These are phyloP conservation scores for Caranx ignobilis DNA, from an alignment of 2,113 vertebrate species.

Conservation along the genomic window DNA sequence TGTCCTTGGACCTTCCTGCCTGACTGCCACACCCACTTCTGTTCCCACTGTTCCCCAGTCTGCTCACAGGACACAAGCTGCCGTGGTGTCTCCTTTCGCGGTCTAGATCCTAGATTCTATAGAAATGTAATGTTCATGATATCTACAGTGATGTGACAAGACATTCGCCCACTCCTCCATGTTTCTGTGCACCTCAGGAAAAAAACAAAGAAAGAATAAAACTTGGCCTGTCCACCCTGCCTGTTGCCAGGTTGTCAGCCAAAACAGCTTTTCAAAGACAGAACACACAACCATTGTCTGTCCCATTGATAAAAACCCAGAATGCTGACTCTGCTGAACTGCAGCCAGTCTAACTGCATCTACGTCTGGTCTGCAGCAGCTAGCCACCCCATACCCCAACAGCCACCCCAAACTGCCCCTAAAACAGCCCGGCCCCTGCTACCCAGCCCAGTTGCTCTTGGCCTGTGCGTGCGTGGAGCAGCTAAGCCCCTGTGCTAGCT, in stretches of 20 bases:
- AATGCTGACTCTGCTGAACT: constrained; percentile 75
- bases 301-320: constrained; percentile 68
- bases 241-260: constrained; percentile 44
- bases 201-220: constrained; percentile 19
- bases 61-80: too few species aligned
- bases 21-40: too few species aligned
- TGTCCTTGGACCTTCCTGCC: too few species aligned
- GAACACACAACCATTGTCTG: constrained; percentile 56
- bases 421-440: constrained; percentile 39
- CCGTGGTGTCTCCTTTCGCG: too few species aligned
- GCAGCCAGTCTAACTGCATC: constrained; percentile 56
- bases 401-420: constrained; percentile 42
- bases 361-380: constrained; percentile 62
- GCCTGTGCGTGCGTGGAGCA: constrained; percentile 55
- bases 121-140: too few species aligned
- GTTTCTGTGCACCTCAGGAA: background rate
- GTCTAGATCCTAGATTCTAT: too few species aligned
- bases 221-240: constrained; percentile 4
- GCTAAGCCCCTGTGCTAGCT: constrained; percentile 68
- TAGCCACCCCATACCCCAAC: constrained; percentile 50
- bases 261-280: constrained; percentile 63
- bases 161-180: background rate
- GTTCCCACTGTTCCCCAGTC: too few species aligned
- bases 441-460: constrained; percentile 67
- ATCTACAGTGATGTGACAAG: too few species aligned